Evolutionary conservation across 1,140 invertebrate species (phyloP).

Genomic region (Aphaenogaster floridana): DNA sequence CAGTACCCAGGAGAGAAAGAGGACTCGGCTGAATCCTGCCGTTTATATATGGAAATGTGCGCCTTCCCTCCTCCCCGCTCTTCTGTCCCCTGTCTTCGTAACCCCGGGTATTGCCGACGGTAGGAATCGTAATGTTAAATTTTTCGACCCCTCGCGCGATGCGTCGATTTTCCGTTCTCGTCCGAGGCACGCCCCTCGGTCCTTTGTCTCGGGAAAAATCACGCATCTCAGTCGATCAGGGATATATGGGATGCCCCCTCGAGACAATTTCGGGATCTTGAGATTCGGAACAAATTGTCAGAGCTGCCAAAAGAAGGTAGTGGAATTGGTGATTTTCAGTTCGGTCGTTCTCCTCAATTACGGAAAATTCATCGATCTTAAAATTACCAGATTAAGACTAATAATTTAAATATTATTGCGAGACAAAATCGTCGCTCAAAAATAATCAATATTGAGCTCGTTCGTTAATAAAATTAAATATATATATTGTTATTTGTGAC

Average conservation of each 20-base stretch:
- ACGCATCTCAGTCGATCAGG: neutral
- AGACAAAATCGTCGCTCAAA: neutral
- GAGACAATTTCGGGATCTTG: slow-evolving; percentile 15
- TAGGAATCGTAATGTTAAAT: slow-evolving; percentile 53
- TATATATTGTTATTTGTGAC: neutral
- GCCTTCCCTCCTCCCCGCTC: neutral
- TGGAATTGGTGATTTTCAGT: slow-evolving; percentile 16
- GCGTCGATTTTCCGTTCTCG: neutral
- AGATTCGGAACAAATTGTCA: slow-evolving; percentile 20
- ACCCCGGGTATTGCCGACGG: slow-evolving; percentile 45
- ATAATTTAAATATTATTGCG: neutral
- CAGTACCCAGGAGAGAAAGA: slow-evolving; percentile 69
- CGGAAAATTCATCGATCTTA: neutral
- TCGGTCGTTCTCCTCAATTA: neutral
- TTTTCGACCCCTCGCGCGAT: slow-evolving; percentile 46
- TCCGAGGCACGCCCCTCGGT: neutral
- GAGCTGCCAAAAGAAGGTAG: neutral
- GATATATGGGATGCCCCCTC: neutral
- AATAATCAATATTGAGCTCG: neutral
- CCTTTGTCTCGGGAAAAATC: slow-evolving; percentile 44
- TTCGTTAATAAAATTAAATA: neutral
- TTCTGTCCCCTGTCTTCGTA: neutral
- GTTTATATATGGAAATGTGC: slow-evolving; percentile 81
- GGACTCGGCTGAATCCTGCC: slow-evolving; percentile 68
- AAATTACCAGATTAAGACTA: neutral